Evolutionary conservation across 2,888 invertebrate genomes (phyloP), one percentile per base, ranked within the genome.

Genomic region (Ochlodes sylvanus): DNA sequence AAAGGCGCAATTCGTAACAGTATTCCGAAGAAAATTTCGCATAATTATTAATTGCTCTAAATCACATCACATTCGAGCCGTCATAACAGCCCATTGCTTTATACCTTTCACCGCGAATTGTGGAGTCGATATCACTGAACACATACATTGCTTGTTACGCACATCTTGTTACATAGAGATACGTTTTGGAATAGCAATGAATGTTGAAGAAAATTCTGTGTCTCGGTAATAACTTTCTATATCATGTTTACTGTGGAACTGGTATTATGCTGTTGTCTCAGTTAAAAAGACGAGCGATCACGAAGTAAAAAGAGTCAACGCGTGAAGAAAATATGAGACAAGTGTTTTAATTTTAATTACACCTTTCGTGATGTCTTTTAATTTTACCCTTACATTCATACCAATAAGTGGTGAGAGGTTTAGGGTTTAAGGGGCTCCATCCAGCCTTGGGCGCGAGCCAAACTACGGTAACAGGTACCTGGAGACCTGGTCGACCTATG

Each of bases 41-140:
- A 34, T 55, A 34, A 55, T 55, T 42, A 58, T 58, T 58, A 58
- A 58, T 58, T 58, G 58, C 58, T 44, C 42, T 21, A 58, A 44
- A 27, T n/a, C 7, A 17, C 58, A 58, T 58, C 42, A 42, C 10
- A 58, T 58, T 42, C 19, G 58, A 58, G 42, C 57, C 41, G 41
- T 17, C 57, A 57, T 57, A 57, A 34, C 57, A 19, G 19, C 15
- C 14, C 38, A 19, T 41, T 41, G 17, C 41, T 57, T 57, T 19
- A 41, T 57, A 52, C 21, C 52, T 57, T 57, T 57, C 57, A 41
- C 41, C 17, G 14, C 0, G 21, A 52, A 52, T 14, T 14, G 27
- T 52, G 52, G 14, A 14, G 9, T 27, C 21, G 50, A 50, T 38
- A 17, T 17, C 6, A 9, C 7, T 3, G 15, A 27, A 52, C 38